A percentile compares a stretch with the other conserved stretches of the same genome.
Evolutionary conservation across 2,113 vertebrate genomes (phyloP).

Genomic region (Balaeniceps rex): DNA sequence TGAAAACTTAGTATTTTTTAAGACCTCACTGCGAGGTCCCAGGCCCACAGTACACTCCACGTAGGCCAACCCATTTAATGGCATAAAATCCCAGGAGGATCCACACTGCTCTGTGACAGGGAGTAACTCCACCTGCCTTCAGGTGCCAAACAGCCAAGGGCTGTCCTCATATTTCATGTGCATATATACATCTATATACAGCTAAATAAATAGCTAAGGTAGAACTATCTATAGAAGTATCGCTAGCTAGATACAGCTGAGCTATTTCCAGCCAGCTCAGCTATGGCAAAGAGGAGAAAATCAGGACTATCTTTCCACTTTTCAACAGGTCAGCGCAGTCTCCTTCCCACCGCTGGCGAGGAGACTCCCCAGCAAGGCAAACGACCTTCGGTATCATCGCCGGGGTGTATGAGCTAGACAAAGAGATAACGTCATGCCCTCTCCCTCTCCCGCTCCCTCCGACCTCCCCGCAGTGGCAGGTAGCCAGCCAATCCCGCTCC

Average conservation of each 20-base stretch:
- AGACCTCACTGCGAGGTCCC: background rate
- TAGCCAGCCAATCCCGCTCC: constrained; percentile 49
- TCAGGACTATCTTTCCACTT: background rate
- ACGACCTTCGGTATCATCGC: background rate
- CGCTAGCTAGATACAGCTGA: accelerated
- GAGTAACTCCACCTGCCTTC: background rate
- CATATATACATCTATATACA: accelerated
- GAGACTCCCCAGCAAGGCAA: background rate
- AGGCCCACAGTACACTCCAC: background rate
- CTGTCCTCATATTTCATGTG: background rate
- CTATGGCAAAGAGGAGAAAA: background rate
- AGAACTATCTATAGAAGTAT: background rate
- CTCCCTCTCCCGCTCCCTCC: background rate
- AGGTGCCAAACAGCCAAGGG: background rate
- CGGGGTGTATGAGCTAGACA: background rate
- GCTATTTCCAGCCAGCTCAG: background rate
- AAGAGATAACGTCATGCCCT: constrained; percentile 54
- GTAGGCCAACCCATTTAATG: background rate
- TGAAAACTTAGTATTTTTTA: background rate
- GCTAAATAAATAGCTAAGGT: background rate
- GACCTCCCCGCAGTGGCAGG: constrained; percentile 12
- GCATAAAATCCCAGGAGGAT: background rate
- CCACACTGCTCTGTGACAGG: background rate
- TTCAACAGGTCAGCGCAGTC: background rate
- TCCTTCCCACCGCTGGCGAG: background rate